Evolutionary conservation across 2,113 vertebrate genomes (phyloP).

Genomic region (Rafetus swinhoei): DNA sequence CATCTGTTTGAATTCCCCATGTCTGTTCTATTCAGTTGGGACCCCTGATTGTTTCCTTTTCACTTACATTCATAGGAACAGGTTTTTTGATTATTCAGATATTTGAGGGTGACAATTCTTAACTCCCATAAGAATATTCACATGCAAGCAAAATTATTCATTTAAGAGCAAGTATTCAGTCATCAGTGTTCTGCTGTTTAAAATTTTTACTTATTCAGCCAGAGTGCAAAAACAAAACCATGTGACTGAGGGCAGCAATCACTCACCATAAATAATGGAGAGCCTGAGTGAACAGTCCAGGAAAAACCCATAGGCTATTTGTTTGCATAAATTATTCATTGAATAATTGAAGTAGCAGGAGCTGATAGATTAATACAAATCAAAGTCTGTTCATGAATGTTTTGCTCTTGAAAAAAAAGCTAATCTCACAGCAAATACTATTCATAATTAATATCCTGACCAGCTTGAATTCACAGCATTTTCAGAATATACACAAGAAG

Average conservation of each 20-base stretch:
- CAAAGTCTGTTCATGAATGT: slow-evolving; percentile 11
- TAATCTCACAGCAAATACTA: not conserved
- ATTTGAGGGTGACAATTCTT: not conserved
- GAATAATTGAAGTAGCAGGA: not conserved
- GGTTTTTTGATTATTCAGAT: not conserved
- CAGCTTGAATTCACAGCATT: not conserved
- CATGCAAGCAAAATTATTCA: not conserved
- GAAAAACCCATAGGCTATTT: not conserved
- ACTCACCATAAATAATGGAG: slow-evolving; percentile 4
- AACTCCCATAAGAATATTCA: not conserved
- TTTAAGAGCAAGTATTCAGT: not conserved
- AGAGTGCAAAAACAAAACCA: not conserved
- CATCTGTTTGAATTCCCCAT: not conserved
- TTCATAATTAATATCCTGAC: slow-evolving; percentile 19
- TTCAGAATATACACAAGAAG: not conserved
- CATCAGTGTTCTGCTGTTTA: slow-evolving; percentile 10
- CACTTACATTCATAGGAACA: not conserved
- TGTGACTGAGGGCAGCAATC: slow-evolving; percentile 18
- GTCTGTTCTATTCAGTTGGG: not conserved
- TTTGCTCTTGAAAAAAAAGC: not conserved
- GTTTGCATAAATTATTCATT: not conserved
- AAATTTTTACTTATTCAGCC: not conserved
- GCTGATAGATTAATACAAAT: not conserved
- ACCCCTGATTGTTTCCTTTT: not conserved
- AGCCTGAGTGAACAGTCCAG: not conserved